These are phyloP conservation scores for Pipistrellus kuhlii DNA, from an alignment of 2,797 vertebrate species.

Conservation along the genomic window DNA sequence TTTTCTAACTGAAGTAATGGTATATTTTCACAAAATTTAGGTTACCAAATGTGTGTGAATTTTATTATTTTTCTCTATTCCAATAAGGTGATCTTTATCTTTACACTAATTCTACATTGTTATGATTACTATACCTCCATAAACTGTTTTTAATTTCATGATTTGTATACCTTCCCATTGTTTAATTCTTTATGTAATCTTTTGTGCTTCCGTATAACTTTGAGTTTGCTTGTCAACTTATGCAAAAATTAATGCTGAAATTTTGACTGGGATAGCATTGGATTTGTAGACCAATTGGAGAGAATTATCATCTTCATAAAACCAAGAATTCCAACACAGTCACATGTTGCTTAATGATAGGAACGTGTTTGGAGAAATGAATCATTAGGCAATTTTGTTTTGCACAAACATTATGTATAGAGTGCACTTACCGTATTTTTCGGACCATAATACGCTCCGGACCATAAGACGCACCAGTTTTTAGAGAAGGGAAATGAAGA, in stretches of 20 bases:
- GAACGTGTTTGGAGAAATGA: not conserved
- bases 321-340: not conserved
- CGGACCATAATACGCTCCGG: no score
- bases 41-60: not conserved
- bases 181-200: not conserved
- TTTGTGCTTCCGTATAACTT: not conserved
- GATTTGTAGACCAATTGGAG: not conserved
- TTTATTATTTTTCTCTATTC: slow-evolving; percentile 15
- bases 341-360: no score
- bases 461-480: no score
- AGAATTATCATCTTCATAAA: not conserved
- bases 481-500: no score
- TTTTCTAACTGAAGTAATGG: not conserved
- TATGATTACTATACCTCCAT: not conserved
- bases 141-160: not conserved
- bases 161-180: not conserved
- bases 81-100: not conserved
- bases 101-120: not conserved
- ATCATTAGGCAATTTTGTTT: not conserved
- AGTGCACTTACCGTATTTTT: no score
- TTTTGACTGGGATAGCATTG: not conserved
- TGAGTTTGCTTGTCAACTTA: not conserved
- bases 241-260: not conserved
- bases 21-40: not conserved
- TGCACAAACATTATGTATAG: not conserved